Evolutionary conservation across 2,797 vertebrate genomes (phyloP), one percentile per base, ranked within the genome.

Genomic region (Acanthurus lineatus): DNA sequence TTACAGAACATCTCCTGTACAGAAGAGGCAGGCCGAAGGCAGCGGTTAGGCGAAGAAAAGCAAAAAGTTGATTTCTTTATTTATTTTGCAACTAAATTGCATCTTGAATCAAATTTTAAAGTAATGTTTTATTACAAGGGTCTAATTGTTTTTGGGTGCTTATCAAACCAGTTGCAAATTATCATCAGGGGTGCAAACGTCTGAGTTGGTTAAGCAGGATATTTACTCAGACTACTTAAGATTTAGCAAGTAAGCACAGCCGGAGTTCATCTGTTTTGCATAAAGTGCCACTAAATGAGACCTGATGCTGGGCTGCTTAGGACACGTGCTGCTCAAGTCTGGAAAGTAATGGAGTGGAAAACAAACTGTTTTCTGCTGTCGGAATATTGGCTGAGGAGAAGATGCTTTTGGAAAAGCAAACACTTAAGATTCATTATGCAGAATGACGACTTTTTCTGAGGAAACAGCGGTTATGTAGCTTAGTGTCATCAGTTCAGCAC

Each of bases 1-100:
- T 99, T 99, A 90, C 98, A 99, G 94, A 99, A 99, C 83, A 99
- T 98, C 70, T 99, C 98, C 98, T 99, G 82, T 2, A 71, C 19
- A 85, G 16, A 71, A 20, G 15, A 10, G 63, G 9, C 40, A 60
- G 8, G 28, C 35, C 2, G 14, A 14, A 58, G 6, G 16, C 1
- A 56, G 20, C 6, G 5, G 28, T 35, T 35, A 35, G 5, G 32
- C 32, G 5, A 4, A 32, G 28, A 35, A 35, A 35, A 35, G 28
- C 28, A 35, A 35, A 35, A 7, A 35, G 32, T 35, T 35, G 32
- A 35, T 35, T 75, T 42, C 35, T 12, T 51, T 6, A 2, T 5
- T 1, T 52, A 9, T 47, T 42, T 22, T 35, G 35, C 11, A 42
- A 20, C 5, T 66, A 9, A 8, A 15, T 28, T 51, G 5, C 17